phyloP scores from a whole-genome alignment of 1,140 invertebrate genomes.

The Macrostomum lignano region DNA sequence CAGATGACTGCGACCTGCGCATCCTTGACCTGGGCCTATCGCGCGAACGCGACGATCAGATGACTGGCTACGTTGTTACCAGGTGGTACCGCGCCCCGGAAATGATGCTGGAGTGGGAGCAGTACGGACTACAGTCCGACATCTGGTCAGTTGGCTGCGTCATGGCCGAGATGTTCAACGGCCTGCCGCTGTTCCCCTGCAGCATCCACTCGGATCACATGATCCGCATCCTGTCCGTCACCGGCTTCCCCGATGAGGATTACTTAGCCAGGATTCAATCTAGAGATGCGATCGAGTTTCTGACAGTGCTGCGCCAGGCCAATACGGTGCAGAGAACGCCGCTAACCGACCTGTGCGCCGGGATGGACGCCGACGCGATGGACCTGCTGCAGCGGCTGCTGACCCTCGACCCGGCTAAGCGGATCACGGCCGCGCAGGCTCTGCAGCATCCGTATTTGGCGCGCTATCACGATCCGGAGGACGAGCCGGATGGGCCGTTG shows the following conservation, averaged over 20 bases:
- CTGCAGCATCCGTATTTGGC: conserved; percentile 52
- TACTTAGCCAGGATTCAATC: neutral
- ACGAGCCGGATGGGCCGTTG: conserved; percentile 39
- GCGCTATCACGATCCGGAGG: conserved; percentile 65
- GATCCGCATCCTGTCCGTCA: neutral
- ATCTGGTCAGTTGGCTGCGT: conserved; percentile 88
- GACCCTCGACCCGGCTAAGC: conserved; percentile 65
- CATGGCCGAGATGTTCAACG: conserved; percentile 79
- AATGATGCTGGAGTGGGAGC: conserved; percentile 87
- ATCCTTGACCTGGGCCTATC: conserved; percentile 6
- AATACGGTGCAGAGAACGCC: too few relatives aligned
- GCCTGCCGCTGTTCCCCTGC: conserved; percentile 56
- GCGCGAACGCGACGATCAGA: conserved; percentile 2
- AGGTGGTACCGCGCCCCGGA: conserved; percentile 77
- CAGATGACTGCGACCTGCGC: conserved; percentile 46
- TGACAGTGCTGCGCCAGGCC: too few relatives aligned
- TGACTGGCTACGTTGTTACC: conserved; percentile 81
- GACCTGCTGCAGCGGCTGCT: conserved; percentile 62
- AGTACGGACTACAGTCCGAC: conserved; percentile 35
- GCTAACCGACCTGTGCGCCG: too few relatives aligned
- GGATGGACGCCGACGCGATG: too few relatives aligned
- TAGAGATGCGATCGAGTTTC: too few relatives aligned
- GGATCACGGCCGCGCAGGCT: conserved; percentile 70
- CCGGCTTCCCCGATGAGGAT: neutral
- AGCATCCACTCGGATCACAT: neutral